Percentiles rank a stretch among this genome's conserved stretches.
Conservation (phyloP, 2,113 vertebrate species). For the Okapia johnstoni region DNA sequence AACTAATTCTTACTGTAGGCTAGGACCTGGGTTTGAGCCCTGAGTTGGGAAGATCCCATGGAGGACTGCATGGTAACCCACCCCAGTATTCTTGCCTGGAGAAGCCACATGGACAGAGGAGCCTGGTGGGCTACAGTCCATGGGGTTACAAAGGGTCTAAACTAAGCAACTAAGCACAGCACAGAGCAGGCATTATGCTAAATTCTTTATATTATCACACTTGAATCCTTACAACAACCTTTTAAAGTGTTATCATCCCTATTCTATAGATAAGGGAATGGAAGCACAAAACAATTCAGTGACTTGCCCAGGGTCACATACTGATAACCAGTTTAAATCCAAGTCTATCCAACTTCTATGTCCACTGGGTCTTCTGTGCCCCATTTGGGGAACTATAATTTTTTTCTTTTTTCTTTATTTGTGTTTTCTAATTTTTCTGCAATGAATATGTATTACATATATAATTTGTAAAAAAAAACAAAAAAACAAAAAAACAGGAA, state of each 20-base stretch:
- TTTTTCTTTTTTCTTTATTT: neutral
- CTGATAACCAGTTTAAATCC: neutral
- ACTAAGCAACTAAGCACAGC: neutral
- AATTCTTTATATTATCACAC: neutral
- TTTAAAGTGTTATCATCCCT: neutral
- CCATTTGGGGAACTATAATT: neutral
- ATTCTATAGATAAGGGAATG: neutral
- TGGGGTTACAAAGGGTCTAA: neutral
- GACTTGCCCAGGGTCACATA: neutral
- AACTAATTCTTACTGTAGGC: neutral
- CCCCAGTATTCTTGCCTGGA: neutral
- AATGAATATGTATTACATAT: neutral
- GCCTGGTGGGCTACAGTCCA: neutral
- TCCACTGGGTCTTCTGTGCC: neutral
- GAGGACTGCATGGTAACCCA: neutral
- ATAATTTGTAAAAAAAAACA: neutral
- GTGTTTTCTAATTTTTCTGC: slow-evolving; percentile 5
- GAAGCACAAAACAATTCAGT: neutral
- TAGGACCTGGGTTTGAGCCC: neutral
- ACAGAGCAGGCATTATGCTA: neutral
- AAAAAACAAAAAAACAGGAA: neutral
- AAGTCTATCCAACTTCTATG: neutral
- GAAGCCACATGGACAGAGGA: neutral
- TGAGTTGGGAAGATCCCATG: neutral
- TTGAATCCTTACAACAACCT: neutral